Conservation (phyloP, 2,113 vertebrate genomes). For the Melanostigma gelatinosum region DNA sequence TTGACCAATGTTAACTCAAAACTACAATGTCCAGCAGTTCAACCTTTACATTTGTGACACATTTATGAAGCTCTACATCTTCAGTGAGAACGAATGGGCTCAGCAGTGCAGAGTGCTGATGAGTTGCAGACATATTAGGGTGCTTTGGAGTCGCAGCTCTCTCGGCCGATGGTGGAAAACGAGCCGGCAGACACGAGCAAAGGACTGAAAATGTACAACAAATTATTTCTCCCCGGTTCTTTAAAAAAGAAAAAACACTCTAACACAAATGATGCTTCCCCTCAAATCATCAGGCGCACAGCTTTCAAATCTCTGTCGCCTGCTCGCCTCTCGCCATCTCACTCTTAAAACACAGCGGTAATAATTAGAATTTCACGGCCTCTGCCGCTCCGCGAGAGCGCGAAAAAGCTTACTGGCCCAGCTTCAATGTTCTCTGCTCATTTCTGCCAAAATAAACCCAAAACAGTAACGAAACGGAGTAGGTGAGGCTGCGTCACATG, state of each 20-base stretch:
- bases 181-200: slow-evolving; percentile 20
- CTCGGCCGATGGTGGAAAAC: slow-evolving; percentile 15
- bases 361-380: slow-evolving; percentile 11
- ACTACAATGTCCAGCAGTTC: neutral
- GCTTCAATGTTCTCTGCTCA: slow-evolving; percentile 6
- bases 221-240: slow-evolving; percentile 14
- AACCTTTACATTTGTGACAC: neutral
- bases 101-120: neutral
- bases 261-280: slow-evolving; percentile 7
- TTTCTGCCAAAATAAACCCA: slow-evolving; percentile 3
- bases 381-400: neutral
- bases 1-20: neutral
- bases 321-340: neutral
- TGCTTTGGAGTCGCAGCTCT: slow-evolving; percentile 20
- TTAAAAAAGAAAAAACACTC: slow-evolving; percentile 1
- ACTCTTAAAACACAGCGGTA: slow-evolving; percentile 18
- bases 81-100: neutral
- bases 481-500: neutral
- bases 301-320: slow-evolving; percentile 11
- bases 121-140: slow-evolving; percentile 17
- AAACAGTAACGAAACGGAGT: neutral
- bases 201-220: slow-evolving; percentile 20
- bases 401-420: neutral
- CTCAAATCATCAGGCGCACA: slow-evolving; percentile 4
- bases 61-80: neutral